Evolutionary conservation across 2,797 vertebrate genomes (phyloP), one percentile per base, ranked within the genome.

Genomic region (Ctenochaetus hawaiiensis): DNA sequence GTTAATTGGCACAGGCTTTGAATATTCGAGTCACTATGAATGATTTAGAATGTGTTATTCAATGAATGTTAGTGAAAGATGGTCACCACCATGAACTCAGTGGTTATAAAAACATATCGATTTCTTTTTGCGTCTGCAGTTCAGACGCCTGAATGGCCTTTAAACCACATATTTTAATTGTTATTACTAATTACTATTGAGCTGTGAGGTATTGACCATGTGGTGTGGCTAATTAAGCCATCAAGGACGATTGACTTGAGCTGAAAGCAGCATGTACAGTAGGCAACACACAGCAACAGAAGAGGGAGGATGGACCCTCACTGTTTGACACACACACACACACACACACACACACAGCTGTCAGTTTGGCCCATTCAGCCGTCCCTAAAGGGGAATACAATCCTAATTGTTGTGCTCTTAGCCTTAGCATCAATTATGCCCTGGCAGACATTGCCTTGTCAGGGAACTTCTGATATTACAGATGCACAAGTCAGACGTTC

Each of bases 201-300:
- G 75, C 83, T 63, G 81, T 54, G 74, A 75, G 70, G 59, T 87
- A 88, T 88, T 82, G 88, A 90, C 82, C 78, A 59, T 84, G 86
- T 71, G 78, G 67, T 85, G 72, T 26, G 34, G 72, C 87, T 91
- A 91, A 92, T 91, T 77, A 91, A 92, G 89, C 84, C 85, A 89
- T 92, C 85, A 85, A 88, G 83, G 75, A 88, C 77, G 61, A 91
- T 66, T 76, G 84, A 90, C 78, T 72, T 9, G 18, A 82, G 84
- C 87, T 84, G 81, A 85, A 73, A 78, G 81, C 86, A 84, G 79
- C 79, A 59, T 75, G 72, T 78, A 77, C 81, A 73, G 79, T 64
- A 47, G 83, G 58, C 66, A 60, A 49, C 81, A 78, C 6, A 30
- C 77, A 74, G 78, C 85, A 73, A 77, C 60, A 43, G 67, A 52